These are phyloP conservation scores for Anarsia innoxiella DNA, from an alignment of 2,888 invertebrate species.

Conservation along the genomic window DNA sequence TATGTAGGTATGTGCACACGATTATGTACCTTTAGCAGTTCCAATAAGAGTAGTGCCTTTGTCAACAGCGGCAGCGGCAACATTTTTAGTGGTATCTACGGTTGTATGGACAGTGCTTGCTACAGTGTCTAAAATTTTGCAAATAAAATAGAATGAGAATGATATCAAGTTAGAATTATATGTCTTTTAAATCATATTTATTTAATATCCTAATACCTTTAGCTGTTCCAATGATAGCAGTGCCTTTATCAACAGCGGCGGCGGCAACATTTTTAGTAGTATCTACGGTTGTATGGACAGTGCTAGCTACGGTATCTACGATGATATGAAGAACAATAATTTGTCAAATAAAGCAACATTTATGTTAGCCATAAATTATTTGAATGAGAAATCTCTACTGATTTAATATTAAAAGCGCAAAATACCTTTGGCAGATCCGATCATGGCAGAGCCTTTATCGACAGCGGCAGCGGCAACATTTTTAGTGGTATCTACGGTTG, in stretches of 20 bases:
- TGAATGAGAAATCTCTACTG: too few relatives aligned
- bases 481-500: slow-evolving; percentile 40
- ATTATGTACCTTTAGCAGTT: slow-evolving; percentile 30
- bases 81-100: slow-evolving; percentile 15
- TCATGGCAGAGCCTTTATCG: slow-evolving; percentile 37
- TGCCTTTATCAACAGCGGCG: slow-evolving; percentile 36
- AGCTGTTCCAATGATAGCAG: slow-evolving; percentile 27
- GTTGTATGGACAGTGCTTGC: slow-evolving; percentile 12
- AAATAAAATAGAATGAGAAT: background rate
- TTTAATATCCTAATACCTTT: too few relatives aligned
- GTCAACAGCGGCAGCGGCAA: slow-evolving; percentile 32
- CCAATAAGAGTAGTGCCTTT: slow-evolving; percentile 31
- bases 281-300: slow-evolving; percentile 33
- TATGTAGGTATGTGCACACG: background rate
- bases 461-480: slow-evolving; percentile 36
- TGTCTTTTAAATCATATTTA: too few relatives aligned
- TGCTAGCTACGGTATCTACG: slow-evolving; percentile 26
- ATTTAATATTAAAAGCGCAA: too few relatives aligned
- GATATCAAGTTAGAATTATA: too few relatives aligned
- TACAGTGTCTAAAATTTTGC: slow-evolving; percentile 15
- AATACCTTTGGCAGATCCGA: slow-evolving; percentile 40
- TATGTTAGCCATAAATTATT: background rate
- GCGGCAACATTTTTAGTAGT: slow-evolving; percentile 40
- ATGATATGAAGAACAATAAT: too few relatives aligned
- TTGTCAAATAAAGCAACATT: too few relatives aligned